Base-by-base conservation (phyloP, 2,797 vertebrate genomes). In the Danio tinwini region DNA sequence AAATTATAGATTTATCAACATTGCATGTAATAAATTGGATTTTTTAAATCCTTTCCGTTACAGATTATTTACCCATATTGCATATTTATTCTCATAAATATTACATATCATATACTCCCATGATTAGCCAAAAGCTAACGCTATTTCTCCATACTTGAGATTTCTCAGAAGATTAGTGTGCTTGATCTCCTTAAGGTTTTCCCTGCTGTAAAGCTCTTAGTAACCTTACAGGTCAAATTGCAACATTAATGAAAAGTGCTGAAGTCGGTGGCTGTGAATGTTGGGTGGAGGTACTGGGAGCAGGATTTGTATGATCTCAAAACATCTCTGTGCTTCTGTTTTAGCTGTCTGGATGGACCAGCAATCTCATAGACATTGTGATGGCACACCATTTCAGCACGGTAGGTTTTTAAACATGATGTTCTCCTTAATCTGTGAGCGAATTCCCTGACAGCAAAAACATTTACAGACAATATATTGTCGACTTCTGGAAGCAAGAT, bases 361-460 rank as follows among this genome's bases (percentile, higher is more conserved):
- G 93, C 84, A 98, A 95, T 89, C 86, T 98, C 80, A 94, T 96
- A 75, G 97, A 99, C 86, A 93, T 93, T 81, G 95, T 98, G 87
- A 94, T 99, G 94, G 93, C 91, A 1, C 97, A 98, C 86, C 96
- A 97, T 89, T 99, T 99, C 90, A 97, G 97, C 76, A 91, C 94
- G 7, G 97, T 98, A 93, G 96, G 95, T 92, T 81, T 73, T 29
- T n/a, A 53, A 59, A 29, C 40, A 69, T 29, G 19, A 55, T 7
- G 17, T 37, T 47, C 39, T 56, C 6, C 9, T 13, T 14, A 2
- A 19, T 74, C 42, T 47, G 6, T 65, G 11, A 65, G 10, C 42
- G 3, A n/a, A 62, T 40, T 42, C 37, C 4, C n/a, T n/a, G n/a
- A n/a, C n/a, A 1, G 4, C 29, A 19, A 42, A 42, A 56, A 8